Evolutionary conservation across 2,888 invertebrate genomes (phyloP).

Genomic region (Heliconius sara): DNA sequence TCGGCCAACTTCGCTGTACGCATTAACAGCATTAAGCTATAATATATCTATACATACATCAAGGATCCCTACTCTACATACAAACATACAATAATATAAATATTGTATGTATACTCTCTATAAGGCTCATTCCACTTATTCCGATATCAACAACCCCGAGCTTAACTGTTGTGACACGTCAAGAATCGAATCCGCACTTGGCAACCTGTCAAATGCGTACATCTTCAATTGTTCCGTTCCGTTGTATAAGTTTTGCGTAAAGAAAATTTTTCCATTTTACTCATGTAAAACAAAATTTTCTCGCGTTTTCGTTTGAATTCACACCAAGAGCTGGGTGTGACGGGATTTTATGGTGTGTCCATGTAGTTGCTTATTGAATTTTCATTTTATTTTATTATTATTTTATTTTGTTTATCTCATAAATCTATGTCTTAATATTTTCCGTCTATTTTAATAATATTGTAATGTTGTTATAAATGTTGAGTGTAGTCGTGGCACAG

Average conservation of each 20-base stretch:
- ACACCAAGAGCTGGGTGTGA: constrained; percentile 71
- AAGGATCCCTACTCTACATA: neutral
- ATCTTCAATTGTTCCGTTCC: constrained; percentile 55
- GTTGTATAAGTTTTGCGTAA: constrained; percentile 46
- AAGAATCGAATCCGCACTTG: constrained; percentile 60
- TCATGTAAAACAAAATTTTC: constrained; percentile 81
- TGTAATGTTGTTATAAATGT: too few species aligned
- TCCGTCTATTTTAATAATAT: too few species aligned
- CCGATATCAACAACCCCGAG: constrained; percentile 23
- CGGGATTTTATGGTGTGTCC: constrained; percentile 71
- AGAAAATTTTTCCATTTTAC: constrained; percentile 68
- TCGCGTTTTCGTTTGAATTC: constrained; percentile 73
- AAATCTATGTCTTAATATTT: too few species aligned
- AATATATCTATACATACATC: too few species aligned
- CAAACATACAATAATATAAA: neutral
- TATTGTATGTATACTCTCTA: neutral
- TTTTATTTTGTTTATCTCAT: too few species aligned
- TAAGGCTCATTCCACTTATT: neutral
- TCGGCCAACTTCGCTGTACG: too few species aligned
- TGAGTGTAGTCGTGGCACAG: too few species aligned
- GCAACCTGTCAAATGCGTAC: constrained; percentile 67
- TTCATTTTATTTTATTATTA: too few species aligned
- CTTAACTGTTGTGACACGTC: constrained; percentile 50
- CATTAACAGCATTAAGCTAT: too few species aligned
- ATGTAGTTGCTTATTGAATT: constrained; percentile 29